Conservation (phyloP, 2,888 invertebrate species). For the Drosophila niveifrons region DNA sequence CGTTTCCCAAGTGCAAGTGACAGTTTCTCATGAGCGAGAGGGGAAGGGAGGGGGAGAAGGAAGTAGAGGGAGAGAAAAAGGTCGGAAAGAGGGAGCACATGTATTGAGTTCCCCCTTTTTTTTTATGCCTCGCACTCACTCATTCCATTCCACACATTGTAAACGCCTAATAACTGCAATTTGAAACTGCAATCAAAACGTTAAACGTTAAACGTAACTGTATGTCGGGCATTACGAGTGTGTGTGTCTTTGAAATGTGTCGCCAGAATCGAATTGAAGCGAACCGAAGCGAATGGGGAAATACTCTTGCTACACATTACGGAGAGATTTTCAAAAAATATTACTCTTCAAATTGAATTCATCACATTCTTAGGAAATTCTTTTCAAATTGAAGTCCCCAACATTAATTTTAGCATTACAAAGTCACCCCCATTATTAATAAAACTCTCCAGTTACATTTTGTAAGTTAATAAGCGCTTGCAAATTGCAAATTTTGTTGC, state of each 20-base stretch:
- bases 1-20: constrained; percentile 51
- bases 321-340: too few relatives aligned
- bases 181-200: constrained; percentile 67
- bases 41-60: background rate
- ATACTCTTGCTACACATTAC: constrained; percentile 4
- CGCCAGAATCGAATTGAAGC: constrained; percentile 26
- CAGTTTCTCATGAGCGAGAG: constrained; percentile 34
- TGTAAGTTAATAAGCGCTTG: background rate
- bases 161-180: constrained; percentile 64
- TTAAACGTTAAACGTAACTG: constrained; percentile 54
- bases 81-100: background rate
- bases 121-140: constrained; percentile 5
- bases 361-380: too few relatives aligned
- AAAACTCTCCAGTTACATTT: too few relatives aligned
- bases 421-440: too few relatives aligned
- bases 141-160: constrained; percentile 18
- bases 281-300: background rate
- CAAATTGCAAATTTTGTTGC: background rate
- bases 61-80: background rate
- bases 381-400: too few relatives aligned
- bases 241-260: constrained; percentile 32
- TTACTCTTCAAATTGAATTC: background rate
- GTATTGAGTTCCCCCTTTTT: constrained; percentile 14
- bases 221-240: constrained; percentile 39
- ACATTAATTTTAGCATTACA: too few relatives aligned